Evolutionary conservation across 2,888 invertebrate species (phyloP), one percentile per base, ranked within the genome.

Genomic region (Mantis religiosa): DNA sequence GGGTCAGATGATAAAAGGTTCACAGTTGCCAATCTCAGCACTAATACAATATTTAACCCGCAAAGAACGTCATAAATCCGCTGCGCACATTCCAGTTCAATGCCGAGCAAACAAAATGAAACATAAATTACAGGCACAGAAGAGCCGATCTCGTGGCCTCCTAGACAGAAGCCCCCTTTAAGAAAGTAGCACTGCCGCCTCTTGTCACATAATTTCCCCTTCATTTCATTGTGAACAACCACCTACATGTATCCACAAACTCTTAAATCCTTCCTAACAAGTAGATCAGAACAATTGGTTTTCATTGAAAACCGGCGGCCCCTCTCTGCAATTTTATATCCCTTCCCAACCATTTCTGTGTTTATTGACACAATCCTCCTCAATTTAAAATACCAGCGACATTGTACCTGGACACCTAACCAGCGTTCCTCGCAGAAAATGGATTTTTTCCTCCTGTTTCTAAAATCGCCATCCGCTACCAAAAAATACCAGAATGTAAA

Each of bases 351-450:
- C 82, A 34, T 30, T 87, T 87, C n/a, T 82, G 82, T 82, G 82
- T 87, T 71, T 87, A 82, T 82, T 27, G 87, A 82, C 82, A 81
- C 54, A 71, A 28, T 30, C 28, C 20, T 7, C 25, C 81, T 15
- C 86, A 86, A 86, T 86, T 81, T 86, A 86, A 86, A 86, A 54
- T 28, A 87, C 87, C 41, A 34, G 30, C 6, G 34, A 87, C 87
- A 71, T 87, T 87, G 87, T 87, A 34, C 27, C 27, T n/a, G 34
- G 82, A 87, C 87, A 87, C 87, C 87, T 87, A 71, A 71, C 20
- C 20, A 71, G 25, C 54, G 54, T 71, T 71, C 25, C 54, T 20
- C 54, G 54, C 54, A 25, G 25, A 71, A 71, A 71, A 71, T 25
- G 20, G 15, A 71, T 71, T 71, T 71, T 71, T 71, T 71, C 54